Evolutionary conservation across 2,888 invertebrate genomes (phyloP).

Genomic region (Drosophila recens): DNA sequence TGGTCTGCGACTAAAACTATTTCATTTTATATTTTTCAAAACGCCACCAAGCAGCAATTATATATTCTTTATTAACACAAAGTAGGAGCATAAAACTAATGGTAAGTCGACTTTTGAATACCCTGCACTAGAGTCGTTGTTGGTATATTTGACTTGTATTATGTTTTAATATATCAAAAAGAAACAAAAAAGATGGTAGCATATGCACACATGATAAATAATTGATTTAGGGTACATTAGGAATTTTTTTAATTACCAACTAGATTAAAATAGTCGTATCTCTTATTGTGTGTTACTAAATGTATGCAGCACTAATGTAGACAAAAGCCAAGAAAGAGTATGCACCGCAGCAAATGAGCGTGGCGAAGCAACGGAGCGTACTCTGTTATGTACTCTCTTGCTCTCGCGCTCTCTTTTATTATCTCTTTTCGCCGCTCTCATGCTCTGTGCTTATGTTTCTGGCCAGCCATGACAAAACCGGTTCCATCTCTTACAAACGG

Average conservation of each 20-base stretch:
- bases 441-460: slow-evolving; percentile 17
- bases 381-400: slow-evolving; percentile 18
- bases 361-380: slow-evolving; percentile 36
- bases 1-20: slow-evolving; percentile 67
- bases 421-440: slow-evolving; percentile 23
- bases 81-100: neutral
- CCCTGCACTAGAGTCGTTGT: slow-evolving; percentile 28
- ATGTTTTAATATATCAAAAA: neutral
- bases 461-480: slow-evolving; percentile 47
- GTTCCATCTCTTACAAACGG: slow-evolving; percentile 59
- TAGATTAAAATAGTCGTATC: neutral
- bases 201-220: neutral
- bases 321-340: slow-evolving; percentile 36
- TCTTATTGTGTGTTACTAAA: slow-evolving; percentile 3
- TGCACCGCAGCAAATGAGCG: slow-evolving; percentile 37
- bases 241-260: neutral
- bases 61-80: slow-evolving; percentile 68
- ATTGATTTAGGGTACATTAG: neutral
- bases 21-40: slow-evolving; percentile 43
- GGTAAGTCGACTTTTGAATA: slow-evolving; percentile 19
- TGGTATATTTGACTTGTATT: neutral
- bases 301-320: neutral
- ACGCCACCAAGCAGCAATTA: slow-evolving; percentile 70
- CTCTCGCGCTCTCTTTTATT: slow-evolving; percentile 13
- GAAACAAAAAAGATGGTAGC: neutral